Evolutionary conservation across 2,113 vertebrate species (phyloP).

Genomic region (Brienomyrus longianalis): DNA sequence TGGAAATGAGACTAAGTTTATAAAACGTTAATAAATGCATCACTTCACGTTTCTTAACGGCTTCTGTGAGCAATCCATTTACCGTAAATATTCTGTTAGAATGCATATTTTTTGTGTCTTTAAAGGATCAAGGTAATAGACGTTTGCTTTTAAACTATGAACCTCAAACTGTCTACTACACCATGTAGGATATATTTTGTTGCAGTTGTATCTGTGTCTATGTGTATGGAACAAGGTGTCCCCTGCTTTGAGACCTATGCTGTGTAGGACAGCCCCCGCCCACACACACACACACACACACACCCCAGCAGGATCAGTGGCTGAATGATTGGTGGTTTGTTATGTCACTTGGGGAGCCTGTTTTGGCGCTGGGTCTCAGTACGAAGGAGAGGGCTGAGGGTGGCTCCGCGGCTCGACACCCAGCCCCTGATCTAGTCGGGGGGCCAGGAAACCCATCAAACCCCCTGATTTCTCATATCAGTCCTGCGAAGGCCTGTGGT

Average conservation of each 20-base stretch:
- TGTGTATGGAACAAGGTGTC: not conserved
- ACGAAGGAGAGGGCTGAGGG: constrained; percentile 1
- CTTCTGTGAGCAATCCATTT: not conserved
- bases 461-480: constrained; percentile 38
- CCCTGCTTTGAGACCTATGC: not conserved
- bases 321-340: not conserved
- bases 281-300: too few species aligned
- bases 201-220: not conserved
- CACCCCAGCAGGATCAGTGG: not conserved
- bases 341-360: not conserved
- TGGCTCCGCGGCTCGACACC: not conserved
- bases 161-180: not conserved
- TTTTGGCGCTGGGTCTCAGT: not conserved
- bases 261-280: not conserved
- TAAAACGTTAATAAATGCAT: not conserved
- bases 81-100: not conserved
- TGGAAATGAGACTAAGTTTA: not conserved
- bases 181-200: not conserved
- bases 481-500: constrained; percentile 25
- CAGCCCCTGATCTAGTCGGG: constrained; percentile 39
- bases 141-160: not conserved
- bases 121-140: not conserved
- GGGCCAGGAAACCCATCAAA: constrained; percentile 41
- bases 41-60: not conserved
- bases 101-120: not conserved